Evolutionary conservation across 2,113 vertebrate species (phyloP).

Genomic region (Epinephelus cyanopodus): DNA sequence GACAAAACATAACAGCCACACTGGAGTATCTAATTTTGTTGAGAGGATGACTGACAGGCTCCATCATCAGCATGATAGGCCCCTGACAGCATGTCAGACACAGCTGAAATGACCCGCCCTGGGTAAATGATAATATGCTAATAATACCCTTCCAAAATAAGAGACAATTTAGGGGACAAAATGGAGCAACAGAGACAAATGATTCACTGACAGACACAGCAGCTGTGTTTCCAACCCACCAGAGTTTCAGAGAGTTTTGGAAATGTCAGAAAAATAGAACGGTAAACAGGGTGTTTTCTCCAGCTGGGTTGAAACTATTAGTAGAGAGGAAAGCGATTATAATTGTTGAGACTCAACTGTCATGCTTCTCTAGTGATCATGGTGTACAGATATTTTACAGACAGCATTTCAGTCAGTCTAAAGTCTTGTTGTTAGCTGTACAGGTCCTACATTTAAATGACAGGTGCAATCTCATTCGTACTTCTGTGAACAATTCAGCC

Average conservation of each 20-base stretch:
- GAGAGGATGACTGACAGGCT: slow-evolving; percentile 58
- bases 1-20: slow-evolving; percentile 12
- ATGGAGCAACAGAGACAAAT: slow-evolving; percentile 3
- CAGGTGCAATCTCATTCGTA: neutral
- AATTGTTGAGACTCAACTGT: neutral
- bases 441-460: neutral
- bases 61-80: slow-evolving; percentile 51
- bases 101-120: slow-evolving; percentile 44
- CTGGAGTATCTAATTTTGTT: slow-evolving; percentile 44
- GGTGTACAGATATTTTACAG: neutral
- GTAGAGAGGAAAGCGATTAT: neutral
- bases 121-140: slow-evolving; percentile 54
- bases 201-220: no score
- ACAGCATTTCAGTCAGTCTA: no score
- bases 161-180: slow-evolving; percentile 40
- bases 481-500: neutral
- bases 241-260: neutral
- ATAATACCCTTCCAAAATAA: slow-evolving; percentile 55
- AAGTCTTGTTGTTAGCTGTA: neutral
- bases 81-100: slow-evolving; percentile 56
- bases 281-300: neutral
- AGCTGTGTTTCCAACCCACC: neutral
- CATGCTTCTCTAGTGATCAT: neutral
- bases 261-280: neutral
- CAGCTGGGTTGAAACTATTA: neutral